Evolutionary conservation across 2,113 vertebrate genomes (phyloP), one percentile per base, ranked within the genome.

Genomic region (Neolamprologus ventralis): DNA sequence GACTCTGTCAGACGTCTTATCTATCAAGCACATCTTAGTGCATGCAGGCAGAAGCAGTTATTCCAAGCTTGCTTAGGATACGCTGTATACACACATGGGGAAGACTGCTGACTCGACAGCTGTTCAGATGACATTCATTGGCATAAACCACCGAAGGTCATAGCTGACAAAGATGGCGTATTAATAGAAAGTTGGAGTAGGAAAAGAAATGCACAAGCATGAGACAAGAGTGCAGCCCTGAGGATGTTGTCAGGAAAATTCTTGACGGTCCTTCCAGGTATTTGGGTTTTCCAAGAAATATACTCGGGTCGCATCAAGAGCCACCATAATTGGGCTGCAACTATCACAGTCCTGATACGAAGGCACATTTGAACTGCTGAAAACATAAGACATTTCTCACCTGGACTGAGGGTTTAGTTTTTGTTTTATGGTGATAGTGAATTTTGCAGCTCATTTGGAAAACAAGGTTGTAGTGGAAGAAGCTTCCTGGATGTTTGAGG

Each of bases 281-380:
- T 73, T 45, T 45, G 21, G 68, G 7, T 3, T 73, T 45, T 26
- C 8, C 14, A 45, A 73, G 21, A 7, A 73, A 26, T 26, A 21
- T 1, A 73, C 65, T 26, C 1, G 2, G 17, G 12, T 71, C 0
- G 2, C 37, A 42, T 45, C 2, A 3, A 26, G 37, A 73, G 37
- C 37, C 37, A 17, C 37, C 65, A 4, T 23, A 71, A 71, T 45
- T 23, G n/a, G 12, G 35, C n/a, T 42, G 19, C 37, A 71, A 4
- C n/a, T 42, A 23, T 42, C 5, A 16, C 35, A 73, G 21, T 45
- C 21, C 68, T 73, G 1, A 45, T 2, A 26, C 9, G 2, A 73
- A 45, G 65, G 37, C n/a, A 26, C 0, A 5, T 16, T 40, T 71
- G 37, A 6, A 42, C 37, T 13, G 37, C 33, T 40, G 37, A 71